Conservation (phyloP, 2,797 vertebrate genomes). For the Nyctalus aviator region DNA sequence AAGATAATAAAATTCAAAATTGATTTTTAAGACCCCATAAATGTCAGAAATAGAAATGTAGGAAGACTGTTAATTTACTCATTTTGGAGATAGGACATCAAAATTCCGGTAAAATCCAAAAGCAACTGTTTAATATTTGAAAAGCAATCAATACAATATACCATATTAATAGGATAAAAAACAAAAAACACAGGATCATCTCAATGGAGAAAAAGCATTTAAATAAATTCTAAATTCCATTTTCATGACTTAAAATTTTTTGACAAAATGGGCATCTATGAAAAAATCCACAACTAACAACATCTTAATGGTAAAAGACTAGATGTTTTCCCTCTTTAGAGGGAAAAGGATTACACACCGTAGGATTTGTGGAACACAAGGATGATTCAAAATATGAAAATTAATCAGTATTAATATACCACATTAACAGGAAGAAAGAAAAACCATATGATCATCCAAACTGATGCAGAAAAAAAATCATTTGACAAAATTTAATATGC, state of each 20-base stretch:
- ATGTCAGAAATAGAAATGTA: not conserved
- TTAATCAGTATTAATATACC: not conserved
- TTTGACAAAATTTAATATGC: slow-evolving; percentile 10
- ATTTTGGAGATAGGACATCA: not conserved
- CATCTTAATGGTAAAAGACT: not conserved
- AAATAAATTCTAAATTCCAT: slow-evolving; percentile 22
- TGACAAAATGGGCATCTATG: not conserved
- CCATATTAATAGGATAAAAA: not conserved
- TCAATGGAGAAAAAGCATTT: slow-evolving; percentile 50
- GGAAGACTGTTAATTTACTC: not conserved
- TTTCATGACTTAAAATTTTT: slow-evolving; percentile 26
- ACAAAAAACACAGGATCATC: not conserved
- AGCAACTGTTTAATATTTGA: slow-evolving; percentile 26
- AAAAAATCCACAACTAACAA: not conserved
- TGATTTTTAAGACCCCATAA: not conserved
- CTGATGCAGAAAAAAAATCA: not conserved
- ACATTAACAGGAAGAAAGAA: not conserved
- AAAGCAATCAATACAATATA: not conserved
- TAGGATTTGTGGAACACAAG: not conserved
- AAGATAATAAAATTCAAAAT: slow-evolving; percentile 38
- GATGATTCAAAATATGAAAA: slow-evolving; percentile 36
- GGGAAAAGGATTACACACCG: not conserved
- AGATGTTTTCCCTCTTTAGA: not conserved
- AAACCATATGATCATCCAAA: not conserved
- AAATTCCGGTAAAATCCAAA: slow-evolving; percentile 44